phyloP scores from a whole-genome alignment of 2,113 vertebrate genomes.

The Mesocricetus auratus region DNA sequence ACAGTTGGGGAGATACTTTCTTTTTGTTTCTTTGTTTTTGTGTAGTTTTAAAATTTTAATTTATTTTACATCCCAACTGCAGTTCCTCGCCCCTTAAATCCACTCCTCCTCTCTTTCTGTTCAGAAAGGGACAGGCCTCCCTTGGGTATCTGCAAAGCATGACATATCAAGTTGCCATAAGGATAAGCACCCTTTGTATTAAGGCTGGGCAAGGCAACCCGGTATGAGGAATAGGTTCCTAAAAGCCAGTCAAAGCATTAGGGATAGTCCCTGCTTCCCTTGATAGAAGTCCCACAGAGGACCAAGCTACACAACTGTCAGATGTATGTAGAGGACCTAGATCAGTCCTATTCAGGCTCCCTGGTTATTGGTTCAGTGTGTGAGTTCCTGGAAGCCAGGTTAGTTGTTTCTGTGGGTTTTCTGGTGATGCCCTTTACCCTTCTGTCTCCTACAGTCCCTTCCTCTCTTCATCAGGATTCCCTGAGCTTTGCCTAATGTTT shows the following conservation, averaged over 20 bases:
- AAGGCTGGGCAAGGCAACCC: not conserved
- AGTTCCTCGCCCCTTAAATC: not conserved
- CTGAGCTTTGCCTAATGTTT: not conserved
- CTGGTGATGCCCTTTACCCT: not conserved
- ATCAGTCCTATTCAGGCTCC: not conserved
- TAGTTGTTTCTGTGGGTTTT: not conserved
- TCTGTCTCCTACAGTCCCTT: not conserved
- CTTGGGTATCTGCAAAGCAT: not conserved
- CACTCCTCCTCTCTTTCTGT: not conserved
- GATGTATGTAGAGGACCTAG: not conserved
- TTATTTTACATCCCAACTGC: not conserved
- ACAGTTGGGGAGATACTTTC: not conserved
- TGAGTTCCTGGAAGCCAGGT: not conserved
- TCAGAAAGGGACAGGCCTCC: not conserved
- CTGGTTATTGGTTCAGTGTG: not conserved
- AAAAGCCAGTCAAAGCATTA: not conserved
- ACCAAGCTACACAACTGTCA: not conserved
- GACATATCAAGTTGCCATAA: not conserved
- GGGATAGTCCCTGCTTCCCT: not conserved
- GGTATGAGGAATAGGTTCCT: not conserved
- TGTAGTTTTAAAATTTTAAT: not conserved
- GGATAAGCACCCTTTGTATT: not conserved
- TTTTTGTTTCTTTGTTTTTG: not conserved
- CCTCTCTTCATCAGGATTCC: not conserved
- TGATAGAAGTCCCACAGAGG: not conserved